A percentile compares a stretch with the other conserved stretches of the same genome.
Evolutionary conservation across 2,888 invertebrate genomes (phyloP).

Genomic region (Cephus sareptanus): DNA sequence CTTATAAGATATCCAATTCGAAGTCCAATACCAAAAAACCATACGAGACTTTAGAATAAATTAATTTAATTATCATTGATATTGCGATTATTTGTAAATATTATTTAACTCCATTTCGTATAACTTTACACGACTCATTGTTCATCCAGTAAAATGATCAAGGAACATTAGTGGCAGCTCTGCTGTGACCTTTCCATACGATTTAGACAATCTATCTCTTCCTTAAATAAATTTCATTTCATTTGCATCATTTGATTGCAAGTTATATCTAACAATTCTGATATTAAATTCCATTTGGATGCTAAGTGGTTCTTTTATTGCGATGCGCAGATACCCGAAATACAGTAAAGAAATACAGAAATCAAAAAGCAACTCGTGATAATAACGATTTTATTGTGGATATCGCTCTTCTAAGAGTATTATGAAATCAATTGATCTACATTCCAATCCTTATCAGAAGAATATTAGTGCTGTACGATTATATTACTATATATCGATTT

Average conservation of each 20-base stretch:
- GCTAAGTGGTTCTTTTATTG: neutral
- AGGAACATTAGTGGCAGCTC: neutral
- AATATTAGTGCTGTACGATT: neutral
- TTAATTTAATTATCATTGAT: neutral
- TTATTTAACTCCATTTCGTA: neutral
- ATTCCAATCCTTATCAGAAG: conserved; percentile 22
- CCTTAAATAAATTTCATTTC: neutral
- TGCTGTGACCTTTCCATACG: neutral
- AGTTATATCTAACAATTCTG: neutral
- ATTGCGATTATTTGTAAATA: conserved; percentile 16
- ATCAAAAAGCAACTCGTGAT: neutral
- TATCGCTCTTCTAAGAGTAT: neutral
- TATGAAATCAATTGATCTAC: conserved; percentile 13
- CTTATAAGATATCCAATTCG: neutral
- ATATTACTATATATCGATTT: neutral
- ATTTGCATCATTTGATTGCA: neutral
- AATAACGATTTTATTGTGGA: neutral
- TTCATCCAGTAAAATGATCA: neutral
- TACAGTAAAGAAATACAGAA: neutral
- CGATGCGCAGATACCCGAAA: neutral
- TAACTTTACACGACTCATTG: neutral
- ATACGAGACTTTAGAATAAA: neutral
- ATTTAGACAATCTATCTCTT: neutral
- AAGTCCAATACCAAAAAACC: neutral
- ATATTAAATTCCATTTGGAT: neutral